Evolutionary conservation across 1,140 invertebrate genomes (phyloP), one percentile per base, ranked within the genome.

Genomic region (Hypothenemus hampei): DNA sequence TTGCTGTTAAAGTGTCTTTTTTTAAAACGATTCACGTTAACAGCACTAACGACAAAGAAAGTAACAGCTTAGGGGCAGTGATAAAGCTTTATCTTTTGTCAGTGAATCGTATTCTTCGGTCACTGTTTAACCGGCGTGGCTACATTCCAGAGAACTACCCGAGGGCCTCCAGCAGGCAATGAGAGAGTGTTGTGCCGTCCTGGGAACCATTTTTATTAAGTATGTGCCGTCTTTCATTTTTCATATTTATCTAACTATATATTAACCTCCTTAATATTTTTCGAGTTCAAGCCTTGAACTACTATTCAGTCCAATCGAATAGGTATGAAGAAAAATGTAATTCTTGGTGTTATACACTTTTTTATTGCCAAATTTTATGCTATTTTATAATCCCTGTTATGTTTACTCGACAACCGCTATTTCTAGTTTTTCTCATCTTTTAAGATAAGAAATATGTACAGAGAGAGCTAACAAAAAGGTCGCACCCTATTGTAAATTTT

Each of bases 101-200:
- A 45, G 58, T 63, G 57, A 57, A 53, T 54, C 59, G 58, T 61
- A 61, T 60, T 19, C 48, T 60, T 46, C 63, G 64, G 64, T 47
- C 60, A 58, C 50, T 65, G 56, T 61, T 66, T 13, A 65, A 67
- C 63, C 62, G 66, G 43, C 61, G 58, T 62, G 64, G 65, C 56
- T 68, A 64, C 64, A 65, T 70, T 70, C 66, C 69, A 70, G 69
- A 70, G 61, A 65, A 66, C 66, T 63, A 63, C 64, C 60, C 64
- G 43, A 60, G 51, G 37, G 46, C 57, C 47, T 59, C 62, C 56
- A 66, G 60, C 56, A 69, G 61, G 57, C 65, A 67, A 57, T 69
- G 64, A 66, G 54, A 19, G 18, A 23, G 11, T 19, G 13, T 29
- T 31, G 35, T 29, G 53, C 43, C 43, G 53, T 52, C 41, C 49